Base-by-base conservation (phyloP, 1,140 invertebrate species). In the Dendrolimus punctatus region DNA sequence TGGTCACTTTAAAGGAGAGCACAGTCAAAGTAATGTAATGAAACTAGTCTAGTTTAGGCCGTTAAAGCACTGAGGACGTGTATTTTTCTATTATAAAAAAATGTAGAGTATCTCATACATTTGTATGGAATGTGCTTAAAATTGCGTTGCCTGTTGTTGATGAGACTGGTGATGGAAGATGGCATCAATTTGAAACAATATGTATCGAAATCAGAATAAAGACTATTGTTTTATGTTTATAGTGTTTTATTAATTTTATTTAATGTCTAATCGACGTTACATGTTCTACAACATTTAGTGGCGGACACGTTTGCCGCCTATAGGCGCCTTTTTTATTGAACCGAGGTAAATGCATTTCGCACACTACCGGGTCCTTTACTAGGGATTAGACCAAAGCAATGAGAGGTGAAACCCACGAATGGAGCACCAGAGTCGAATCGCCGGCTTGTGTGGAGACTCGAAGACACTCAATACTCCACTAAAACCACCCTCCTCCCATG, bases 1-100 rank as follows among this genome's bases (percentile, higher is more conserved):
- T 66, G 50, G 56, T 68, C 61, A 71, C 63, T 45, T 10, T 44
- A 45, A 51, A 51, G 6, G 23, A 39, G 10, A 44, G 50, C 62
- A 71, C 64, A 64, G 62, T 69, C 64, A 66, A 67, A 71, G 52
- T 63, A 73, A 63, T 36, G 41, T 56, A 52, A 53, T 62, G 53
- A 46, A 60, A 42, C 58, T 71, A 70, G 42, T 58, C 66, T 78
- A 73, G 69, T 60, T 58, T 76, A 72, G 64, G 46, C 46, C 46
- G 55, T 64, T 61, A 84, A 84, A 76, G 73, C 80, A 84, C 80
- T 80, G 64, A 72, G 75, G 76, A 84, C 80, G 80, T 84, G 80
- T 84, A 84, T 84, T 84, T 84, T 84, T 84, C 72, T 81, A 80
- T 68, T 73, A 66, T 70, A 73, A 70, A 62, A 37, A 40, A 60